These are phyloP conservation scores for Brachyalestes nurse DNA, from an alignment of 2,797 vertebrate species.

Conservation along the genomic window DNA sequence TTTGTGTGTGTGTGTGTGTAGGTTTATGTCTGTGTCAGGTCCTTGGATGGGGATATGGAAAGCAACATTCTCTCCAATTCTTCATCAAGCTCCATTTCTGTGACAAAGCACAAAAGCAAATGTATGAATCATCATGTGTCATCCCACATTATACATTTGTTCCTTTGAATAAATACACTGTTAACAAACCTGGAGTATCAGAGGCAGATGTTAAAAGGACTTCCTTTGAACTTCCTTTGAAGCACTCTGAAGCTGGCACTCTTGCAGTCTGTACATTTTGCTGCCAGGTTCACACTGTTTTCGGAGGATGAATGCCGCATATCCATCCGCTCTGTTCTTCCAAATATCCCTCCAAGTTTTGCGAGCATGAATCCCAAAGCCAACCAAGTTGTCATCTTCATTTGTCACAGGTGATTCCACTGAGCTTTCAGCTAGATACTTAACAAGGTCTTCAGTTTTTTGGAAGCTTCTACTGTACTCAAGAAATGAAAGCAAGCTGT, in stretches of 20 bases:
- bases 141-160: conserved; percentile 9
- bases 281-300: conserved; percentile 11
- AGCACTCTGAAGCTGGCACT: conserved; percentile 12
- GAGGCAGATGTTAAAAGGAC: conserved; percentile 4
- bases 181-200: conserved; percentile 20
- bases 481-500: conserved; percentile 24
- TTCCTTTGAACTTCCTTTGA: neutral
- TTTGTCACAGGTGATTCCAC: conserved; percentile 12
- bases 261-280: conserved; percentile 9
- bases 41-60: conserved; percentile 16
- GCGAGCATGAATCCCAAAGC: conserved; percentile 10
- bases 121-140: neutral
- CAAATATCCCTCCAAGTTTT: conserved; percentile 18
- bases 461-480: conserved; percentile 8
- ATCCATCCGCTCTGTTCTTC: conserved; percentile 25
- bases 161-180: neutral
- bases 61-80: conserved; percentile 27
- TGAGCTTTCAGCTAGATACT: conserved; percentile 4
- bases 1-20: too few relatives aligned
- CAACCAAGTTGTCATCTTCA: conserved; percentile 30
- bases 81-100: conserved; percentile 39
- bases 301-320: conserved; percentile 13
- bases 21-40: neutral
- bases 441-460: conserved; percentile 11
- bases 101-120: conserved; percentile 19